Evolutionary conservation across 2,888 invertebrate genomes (phyloP).

Genomic region (Tyria jacobaeae): DNA sequence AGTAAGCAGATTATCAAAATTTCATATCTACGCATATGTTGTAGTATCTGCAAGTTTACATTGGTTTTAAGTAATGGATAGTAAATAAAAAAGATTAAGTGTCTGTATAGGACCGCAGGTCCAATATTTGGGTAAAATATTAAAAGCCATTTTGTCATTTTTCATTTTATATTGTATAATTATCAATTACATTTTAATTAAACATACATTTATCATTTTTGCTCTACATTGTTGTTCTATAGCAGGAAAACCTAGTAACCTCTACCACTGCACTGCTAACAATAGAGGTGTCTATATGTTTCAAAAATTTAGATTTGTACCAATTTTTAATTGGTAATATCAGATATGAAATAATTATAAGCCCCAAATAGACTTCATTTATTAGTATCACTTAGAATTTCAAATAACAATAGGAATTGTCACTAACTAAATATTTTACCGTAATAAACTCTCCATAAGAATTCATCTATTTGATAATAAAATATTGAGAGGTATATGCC

Average conservation of each 20-base stretch:
- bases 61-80: too few relatives aligned
- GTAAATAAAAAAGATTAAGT: too few relatives aligned
- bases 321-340: slow-evolving; percentile 51
- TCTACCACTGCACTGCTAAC: slow-evolving; percentile 64
- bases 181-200: slow-evolving; percentile 79
- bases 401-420: slow-evolving; percentile 25
- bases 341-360: slow-evolving; percentile 41
- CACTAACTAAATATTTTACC: slow-evolving; percentile 43
- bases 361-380: slow-evolving; percentile 38
- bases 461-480: slow-evolving; percentile 36
- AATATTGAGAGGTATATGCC: slow-evolving; percentile 38
- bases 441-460: slow-evolving; percentile 29
- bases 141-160: slow-evolving; percentile 28
- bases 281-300: slow-evolving; percentile 40
- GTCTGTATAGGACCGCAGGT: too few relatives aligned
- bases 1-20: not conserved
- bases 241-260: slow-evolving; percentile 70
- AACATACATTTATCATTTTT: slow-evolving; percentile 75
- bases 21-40: not conserved
- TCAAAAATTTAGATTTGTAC: slow-evolving; percentile 31
- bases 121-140: slow-evolving; percentile 5
- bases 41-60: not conserved
- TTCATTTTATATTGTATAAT: slow-evolving; percentile 70
- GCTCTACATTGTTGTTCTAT: slow-evolving; percentile 77
- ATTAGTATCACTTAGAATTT: slow-evolving; percentile 40